A percentile compares a stretch with the other conserved stretches of the same genome.
Evolutionary conservation across 2,797 vertebrate species (phyloP).

Genomic region (Pseudomugil tenellus): DNA sequence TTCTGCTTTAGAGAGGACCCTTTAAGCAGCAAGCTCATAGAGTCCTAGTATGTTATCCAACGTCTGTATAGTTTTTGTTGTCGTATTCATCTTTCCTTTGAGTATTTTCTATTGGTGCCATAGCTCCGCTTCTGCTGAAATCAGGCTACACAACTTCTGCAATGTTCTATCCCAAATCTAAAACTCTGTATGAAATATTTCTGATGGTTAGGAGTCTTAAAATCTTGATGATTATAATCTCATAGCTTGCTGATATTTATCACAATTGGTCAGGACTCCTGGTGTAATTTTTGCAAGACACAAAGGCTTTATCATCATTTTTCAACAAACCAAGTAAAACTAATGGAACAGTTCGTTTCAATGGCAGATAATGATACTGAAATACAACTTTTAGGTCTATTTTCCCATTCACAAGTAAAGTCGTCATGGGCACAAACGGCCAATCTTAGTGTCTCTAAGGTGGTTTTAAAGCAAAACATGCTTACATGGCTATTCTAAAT

Average conservation of each 20-base stretch:
- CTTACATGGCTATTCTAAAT: neutral
- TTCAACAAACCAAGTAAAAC: neutral
- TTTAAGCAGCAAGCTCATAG: neutral
- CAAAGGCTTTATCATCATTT: neutral
- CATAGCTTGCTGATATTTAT: neutral
- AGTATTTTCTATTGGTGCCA: neutral
- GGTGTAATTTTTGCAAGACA: neutral
- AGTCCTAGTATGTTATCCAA: neutral
- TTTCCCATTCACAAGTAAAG: neutral
- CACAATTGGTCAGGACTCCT: neutral
- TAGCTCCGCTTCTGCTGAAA: neutral
- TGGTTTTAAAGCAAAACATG: neutral
- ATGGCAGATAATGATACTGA: neutral
- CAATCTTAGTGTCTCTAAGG: neutral
- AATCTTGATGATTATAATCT: neutral
- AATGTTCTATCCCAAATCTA: neutral
- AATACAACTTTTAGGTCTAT: neutral
- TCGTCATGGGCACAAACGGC: neutral
- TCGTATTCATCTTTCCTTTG: neutral
- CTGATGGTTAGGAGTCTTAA: neutral
- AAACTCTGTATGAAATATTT: neutral
- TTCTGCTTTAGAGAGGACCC: neutral
- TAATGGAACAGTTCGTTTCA: too few species aligned
- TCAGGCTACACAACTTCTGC: neutral
- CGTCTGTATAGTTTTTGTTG: neutral